Base-by-base conservation (phyloP, 2,888 invertebrate species). In the Perizoma flavofasciatum region DNA sequence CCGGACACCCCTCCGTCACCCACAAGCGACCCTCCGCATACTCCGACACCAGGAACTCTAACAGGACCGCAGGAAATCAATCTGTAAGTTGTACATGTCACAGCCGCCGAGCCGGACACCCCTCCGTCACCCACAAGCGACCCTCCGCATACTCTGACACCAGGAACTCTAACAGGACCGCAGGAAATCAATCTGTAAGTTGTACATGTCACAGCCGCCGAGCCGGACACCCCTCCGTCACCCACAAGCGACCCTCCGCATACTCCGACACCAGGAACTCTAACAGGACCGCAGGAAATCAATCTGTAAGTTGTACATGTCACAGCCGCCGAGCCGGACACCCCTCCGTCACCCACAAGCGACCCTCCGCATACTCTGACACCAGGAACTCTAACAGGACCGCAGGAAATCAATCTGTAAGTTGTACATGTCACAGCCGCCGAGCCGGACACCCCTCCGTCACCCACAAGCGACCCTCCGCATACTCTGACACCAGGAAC, bases 11-110 rank as follows among this genome's bases (percentile, higher is more conserved):
- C n/a, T 59, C 45, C 6, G 46, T 51, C 9, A 66, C 68, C 9
- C 65, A 67, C n/a, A 59, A 46, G 4, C 56, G 66, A 10, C 48
- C 59, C 6, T 55, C 59, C 33, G 53, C 65, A 0, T 59, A 58
- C 22, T 41, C 54, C 0, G 39, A 48, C 10, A 49, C 49, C 43
- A 63, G 68, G 10, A 44, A 46, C 46, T 60, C 67, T n/a, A n/a
- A n/a, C n/a, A n/a, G n/a, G n/a, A n/a, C n/a, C n/a, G n/a, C n/a
- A n/a, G 62, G 32, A 0, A 66, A 59, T 10, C 63, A 47, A 4
- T 62, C 67, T 9, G 73, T 73, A 33, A 70, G 69, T 66, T 10
- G 32, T 8, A n/a, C n/a, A n/a, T n/a, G n/a, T n/a, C n/a, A 56
- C 32, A 52, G 60, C 34, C 54, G 62, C 5, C 55, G 49, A 7